Conservation (phyloP, 2,797 vertebrate species). For the Epinephelus malabaricus region DNA sequence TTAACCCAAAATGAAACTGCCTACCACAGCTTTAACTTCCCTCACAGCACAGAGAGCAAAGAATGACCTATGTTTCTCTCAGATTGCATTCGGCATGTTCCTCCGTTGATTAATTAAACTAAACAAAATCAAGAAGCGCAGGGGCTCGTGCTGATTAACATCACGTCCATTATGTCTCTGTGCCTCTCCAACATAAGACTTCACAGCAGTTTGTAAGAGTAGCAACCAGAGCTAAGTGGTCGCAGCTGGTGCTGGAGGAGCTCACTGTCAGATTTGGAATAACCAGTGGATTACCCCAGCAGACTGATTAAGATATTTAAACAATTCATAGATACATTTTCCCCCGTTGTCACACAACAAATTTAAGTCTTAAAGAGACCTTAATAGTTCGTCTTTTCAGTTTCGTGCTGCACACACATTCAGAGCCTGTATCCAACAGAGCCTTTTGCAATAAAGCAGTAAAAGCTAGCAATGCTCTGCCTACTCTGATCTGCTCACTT, state of each 20-base stretch:
- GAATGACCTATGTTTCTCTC: not conserved
- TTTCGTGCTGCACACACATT: not conserved
- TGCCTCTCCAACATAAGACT: conserved; percentile 40
- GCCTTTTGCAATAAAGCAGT: not conserved
- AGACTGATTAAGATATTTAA: conserved; percentile 1
- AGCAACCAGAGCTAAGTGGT: conserved; percentile 46
- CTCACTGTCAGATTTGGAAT: conserved; percentile 22
- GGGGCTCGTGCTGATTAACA: conserved; percentile 39
- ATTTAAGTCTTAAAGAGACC: not conserved
- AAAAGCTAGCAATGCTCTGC: not conserved
- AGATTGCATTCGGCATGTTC: not conserved
- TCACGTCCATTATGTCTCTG: conserved; percentile 13
- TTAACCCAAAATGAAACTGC: too few species aligned
- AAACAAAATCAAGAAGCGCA: conserved; percentile 30
- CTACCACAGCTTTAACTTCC: too few species aligned
- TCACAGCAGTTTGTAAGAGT: conserved; percentile 27
- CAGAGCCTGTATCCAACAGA: not conserved
- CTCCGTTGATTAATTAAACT: conserved; percentile 32
- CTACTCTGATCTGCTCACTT: conserved; percentile 10
- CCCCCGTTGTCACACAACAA: too few species aligned
- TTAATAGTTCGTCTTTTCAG: not conserved
- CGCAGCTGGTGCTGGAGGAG: conserved; percentile 60
- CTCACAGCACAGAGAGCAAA: too few species aligned
- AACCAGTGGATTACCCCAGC: not conserved
- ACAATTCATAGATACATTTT: not conserved